Evolutionary conservation across 2,888 invertebrate genomes (phyloP).

Genomic region (Drosophila cognata): DNA sequence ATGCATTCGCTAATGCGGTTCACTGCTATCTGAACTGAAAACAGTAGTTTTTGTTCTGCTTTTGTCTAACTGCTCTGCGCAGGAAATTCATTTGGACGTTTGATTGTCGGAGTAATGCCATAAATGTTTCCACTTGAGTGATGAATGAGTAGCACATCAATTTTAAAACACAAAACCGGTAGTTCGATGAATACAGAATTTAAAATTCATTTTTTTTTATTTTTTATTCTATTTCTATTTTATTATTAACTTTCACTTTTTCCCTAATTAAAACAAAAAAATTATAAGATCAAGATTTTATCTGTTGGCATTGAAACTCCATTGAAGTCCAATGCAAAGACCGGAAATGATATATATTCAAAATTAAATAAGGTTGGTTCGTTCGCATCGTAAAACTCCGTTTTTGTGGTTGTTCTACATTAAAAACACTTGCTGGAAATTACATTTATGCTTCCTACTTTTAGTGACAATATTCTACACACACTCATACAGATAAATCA

Average conservation of each 20-base stretch:
- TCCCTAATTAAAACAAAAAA: not conserved
- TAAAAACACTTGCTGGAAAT: conserved; percentile 51
- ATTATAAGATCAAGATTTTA: not conserved
- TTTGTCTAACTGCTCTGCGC: not conserved
- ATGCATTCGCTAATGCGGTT: conserved; percentile 13
- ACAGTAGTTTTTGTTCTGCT: not conserved
- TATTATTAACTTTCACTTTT: too few relatives aligned
- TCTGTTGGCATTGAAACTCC: not conserved
- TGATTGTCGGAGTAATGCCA: conserved; percentile 12
- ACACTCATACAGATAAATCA: conserved; percentile 37
- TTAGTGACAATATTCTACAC: conserved; percentile 59
- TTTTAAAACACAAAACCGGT: not conserved
- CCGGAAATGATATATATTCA: conserved; percentile 39
- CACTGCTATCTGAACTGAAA: conserved; percentile 10
- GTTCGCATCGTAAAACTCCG: not conserved
- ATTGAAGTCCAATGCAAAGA: conserved; percentile 18
- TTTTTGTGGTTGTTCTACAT: conserved; percentile 10
- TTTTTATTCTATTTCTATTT: too few relatives aligned
- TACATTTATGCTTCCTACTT: conserved; percentile 61
- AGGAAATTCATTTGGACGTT: conserved; percentile 5
- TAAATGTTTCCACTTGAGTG: conserved; percentile 16
- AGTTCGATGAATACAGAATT: not conserved
- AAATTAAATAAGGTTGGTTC: conserved; percentile 18
- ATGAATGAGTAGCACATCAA: not conserved
- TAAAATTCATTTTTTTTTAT: not conserved